phyloP scores from a whole-genome alignment of 2,797 vertebrate species.

The Distichodus sexfasciatus region DNA sequence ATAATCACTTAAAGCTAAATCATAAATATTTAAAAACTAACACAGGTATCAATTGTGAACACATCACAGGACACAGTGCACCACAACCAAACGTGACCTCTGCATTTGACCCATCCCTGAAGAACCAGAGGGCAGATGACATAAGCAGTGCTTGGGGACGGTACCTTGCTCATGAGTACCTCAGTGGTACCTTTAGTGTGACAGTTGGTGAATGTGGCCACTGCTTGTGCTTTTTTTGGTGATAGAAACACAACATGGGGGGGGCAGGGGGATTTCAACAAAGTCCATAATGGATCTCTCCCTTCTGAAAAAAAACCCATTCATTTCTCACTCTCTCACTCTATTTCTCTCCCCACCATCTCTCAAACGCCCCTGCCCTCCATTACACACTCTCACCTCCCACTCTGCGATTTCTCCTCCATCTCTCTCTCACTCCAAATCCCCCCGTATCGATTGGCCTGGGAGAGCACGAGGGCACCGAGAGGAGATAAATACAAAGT shows the following conservation, averaged over 20 bases:
- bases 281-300: slow-evolving; percentile 53
- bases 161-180: no score
- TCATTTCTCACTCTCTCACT: slow-evolving; percentile 37
- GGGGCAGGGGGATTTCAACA: slow-evolving; percentile 66
- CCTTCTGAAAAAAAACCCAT: background rate
- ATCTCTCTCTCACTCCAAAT: slow-evolving; percentile 52
- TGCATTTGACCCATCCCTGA: no score
- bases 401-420: slow-evolving; percentile 26
- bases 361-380: slow-evolving; percentile 17
- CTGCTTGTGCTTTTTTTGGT: slow-evolving; percentile 61
- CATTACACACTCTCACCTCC: background rate
- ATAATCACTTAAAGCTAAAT: no score
- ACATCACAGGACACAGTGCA: no score
- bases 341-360: slow-evolving; percentile 48
- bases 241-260: slow-evolving; percentile 57
- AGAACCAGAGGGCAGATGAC: no score
- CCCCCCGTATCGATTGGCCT: slow-evolving; percentile 69
- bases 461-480: slow-evolving; percentile 55
- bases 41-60: no score
- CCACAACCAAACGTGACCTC: no score
- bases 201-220: slow-evolving; percentile 48
- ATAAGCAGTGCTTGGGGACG: no score
- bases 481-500: slow-evolving; percentile 72
- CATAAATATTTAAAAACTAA: no score
- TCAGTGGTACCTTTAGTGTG: no score